phyloP scores from a whole-genome alignment of 2,797 vertebrate genomes.

The Telmatherina bonti region DNA sequence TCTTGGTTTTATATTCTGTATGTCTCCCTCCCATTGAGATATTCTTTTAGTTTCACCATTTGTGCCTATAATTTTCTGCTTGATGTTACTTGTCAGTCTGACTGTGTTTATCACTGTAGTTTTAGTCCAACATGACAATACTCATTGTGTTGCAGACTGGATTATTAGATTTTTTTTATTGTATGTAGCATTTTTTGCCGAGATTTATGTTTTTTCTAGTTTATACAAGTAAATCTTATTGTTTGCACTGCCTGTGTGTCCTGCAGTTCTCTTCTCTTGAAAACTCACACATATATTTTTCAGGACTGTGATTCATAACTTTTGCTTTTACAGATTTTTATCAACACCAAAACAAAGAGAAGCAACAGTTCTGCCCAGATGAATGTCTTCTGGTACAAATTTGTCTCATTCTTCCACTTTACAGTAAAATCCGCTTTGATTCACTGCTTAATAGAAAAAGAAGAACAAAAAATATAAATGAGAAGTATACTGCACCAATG shows the following conservation, averaged over 20 bases:
- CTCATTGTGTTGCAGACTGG: too few species aligned
- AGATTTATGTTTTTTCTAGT: background rate
- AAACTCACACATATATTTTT: background rate
- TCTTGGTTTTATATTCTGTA: too few species aligned
- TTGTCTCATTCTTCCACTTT: background rate
- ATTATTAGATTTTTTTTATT: too few species aligned
- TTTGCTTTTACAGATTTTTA: slow-evolving; percentile 8
- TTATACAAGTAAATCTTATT: background rate
- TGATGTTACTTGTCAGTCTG: too few species aligned
- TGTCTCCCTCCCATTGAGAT: too few species aligned
- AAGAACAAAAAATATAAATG: slow-evolving; percentile 16
- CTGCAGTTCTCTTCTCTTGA: background rate
- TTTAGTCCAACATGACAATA: too few species aligned
- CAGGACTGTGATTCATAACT: background rate
- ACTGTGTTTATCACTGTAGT: too few species aligned
- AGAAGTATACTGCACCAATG: background rate
- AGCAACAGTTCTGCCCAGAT: background rate
- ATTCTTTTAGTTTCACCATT: too few species aligned
- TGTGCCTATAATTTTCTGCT: too few species aligned
- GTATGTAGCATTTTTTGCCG: background rate
- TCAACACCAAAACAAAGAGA: background rate
- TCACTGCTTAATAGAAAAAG: background rate
- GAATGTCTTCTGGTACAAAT: slow-evolving; percentile 1
- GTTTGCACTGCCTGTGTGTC: background rate
- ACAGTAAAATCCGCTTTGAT: background rate